These are phyloP conservation scores for Actinernus sp. DNA, from an alignment of 92 coral and sea anemone species.

Conservation along the genomic window DNA sequence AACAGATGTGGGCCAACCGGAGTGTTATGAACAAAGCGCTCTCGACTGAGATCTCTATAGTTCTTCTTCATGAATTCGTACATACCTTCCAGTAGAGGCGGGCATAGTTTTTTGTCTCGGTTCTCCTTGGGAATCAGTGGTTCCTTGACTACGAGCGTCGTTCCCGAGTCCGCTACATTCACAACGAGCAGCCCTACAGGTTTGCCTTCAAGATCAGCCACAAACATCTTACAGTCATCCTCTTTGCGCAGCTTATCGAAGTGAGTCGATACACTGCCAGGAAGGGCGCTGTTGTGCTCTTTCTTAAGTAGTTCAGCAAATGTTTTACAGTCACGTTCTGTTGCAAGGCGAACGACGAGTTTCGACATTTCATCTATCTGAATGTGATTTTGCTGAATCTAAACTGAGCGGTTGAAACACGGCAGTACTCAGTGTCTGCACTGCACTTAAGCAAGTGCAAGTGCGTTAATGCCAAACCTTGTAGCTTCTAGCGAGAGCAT, in stretches of 20 bases:
- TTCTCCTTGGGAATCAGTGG: not conserved
- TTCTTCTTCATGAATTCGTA: not conserved
- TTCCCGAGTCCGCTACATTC: constrained; percentile 10
- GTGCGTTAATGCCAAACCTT: no score
- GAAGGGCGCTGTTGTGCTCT: not conserved
- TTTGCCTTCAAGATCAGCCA: not conserved
- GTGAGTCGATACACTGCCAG: not conserved
- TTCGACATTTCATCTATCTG: no score
- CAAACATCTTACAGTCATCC: constrained; percentile 1
- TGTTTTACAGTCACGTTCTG: not conserved
- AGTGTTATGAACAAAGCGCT: constrained; percentile 11
- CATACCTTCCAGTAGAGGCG: not conserved
- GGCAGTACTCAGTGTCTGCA: no score
- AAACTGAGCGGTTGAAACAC: no score
- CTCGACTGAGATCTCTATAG: constrained; percentile 2
- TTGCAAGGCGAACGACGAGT: constrained; percentile 10
- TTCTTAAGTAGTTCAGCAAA: constrained; percentile 5
- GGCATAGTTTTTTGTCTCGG: not conserved
- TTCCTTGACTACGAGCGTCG: constrained; percentile 20
- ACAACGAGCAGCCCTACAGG: not conserved
- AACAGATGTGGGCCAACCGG: not conserved
- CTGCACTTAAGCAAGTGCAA: no score
- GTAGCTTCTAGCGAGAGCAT: no score
- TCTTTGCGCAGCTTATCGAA: constrained; percentile 6
- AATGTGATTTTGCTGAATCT: no score